Evolutionary conservation across 30 jellyfish, hydroid and myxozoan species (phyloP), one percentile per base, ranked within the genome.

Genomic region (Hydractinia echinata): DNA sequence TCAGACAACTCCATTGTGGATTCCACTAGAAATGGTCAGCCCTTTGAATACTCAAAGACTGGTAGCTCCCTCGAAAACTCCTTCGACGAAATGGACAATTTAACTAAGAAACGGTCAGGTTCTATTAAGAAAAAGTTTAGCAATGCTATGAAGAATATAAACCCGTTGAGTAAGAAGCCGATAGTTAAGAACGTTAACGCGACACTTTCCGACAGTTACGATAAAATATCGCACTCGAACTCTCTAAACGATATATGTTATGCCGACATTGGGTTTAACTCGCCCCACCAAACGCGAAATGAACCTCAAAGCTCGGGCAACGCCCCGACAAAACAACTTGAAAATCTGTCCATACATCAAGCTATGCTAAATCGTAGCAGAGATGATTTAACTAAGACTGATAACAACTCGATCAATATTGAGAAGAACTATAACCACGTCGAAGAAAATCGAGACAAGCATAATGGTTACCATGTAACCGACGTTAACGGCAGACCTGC

Each of bases 61-160:
- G 9, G 67, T 74, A 19, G 77, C 4, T 19, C 9, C 9, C 18
- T 15, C 72, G 44, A 13, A 77, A 55, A 79, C 51, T 14, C 44
- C 1, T n/a, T 44, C 44, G 5, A 54, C 55, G 11, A 60, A 6
- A 5, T 13, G 21, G 54, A 18, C 15, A 13, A 10, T 77, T 55
- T 20, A 44, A 54, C 77, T 10, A 61, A 16, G 56, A 18, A 77
- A n/a, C 52, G 76, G 55, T 14, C 51, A 9, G 76, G 85, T 21
- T 77, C 81, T 55, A 52, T 77, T 14, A 77, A 55, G 30, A 77
- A 77, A 62, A 53, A 61, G n/a, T 77, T 77, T 55, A 79, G 55
- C 6, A 62, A 77, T 55, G 76, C 60, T 52, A 51, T 76, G 73
- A 77, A 77, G 60, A 54, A 54, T n/a, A 44, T 77, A 13, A 77